Evolutionary conservation across 2,113 vertebrate genomes (phyloP).

Genomic region (Antechinus flavipes): DNA sequence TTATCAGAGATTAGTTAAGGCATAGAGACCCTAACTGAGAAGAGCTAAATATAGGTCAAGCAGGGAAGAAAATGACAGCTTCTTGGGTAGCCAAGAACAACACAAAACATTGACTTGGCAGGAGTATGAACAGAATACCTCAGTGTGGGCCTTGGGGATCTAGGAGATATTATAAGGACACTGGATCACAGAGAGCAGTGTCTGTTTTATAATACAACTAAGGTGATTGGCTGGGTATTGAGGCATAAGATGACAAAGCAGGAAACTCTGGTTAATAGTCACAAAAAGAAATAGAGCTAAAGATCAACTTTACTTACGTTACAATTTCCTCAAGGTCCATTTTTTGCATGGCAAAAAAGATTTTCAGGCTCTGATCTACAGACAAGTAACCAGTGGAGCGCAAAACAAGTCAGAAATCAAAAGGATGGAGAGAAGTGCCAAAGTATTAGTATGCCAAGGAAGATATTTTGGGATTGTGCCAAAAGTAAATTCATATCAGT

Average conservation of each 20-base stretch:
- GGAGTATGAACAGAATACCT: neutral
- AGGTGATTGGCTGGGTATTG: neutral
- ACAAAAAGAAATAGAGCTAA: neutral
- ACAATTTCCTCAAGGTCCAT: neutral
- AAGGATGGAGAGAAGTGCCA: neutral
- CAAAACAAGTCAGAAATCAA: neutral
- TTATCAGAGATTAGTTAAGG: neutral
- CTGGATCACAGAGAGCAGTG: neutral
- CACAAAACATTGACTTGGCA: neutral
- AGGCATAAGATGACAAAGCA: neutral
- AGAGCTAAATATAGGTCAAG: neutral
- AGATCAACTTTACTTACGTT: neutral
- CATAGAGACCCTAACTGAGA: neutral
- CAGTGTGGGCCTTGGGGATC: neutral
- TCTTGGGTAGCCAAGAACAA: neutral
- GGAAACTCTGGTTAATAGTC: neutral
- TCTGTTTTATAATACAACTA: neutral
- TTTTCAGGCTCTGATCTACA: neutral
- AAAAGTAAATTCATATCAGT: neutral
- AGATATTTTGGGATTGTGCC: neutral
- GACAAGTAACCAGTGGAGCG: neutral
- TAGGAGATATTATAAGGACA: neutral
- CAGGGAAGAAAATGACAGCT: neutral
- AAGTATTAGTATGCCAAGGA: neutral
- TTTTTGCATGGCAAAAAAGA: neutral